phyloP scores from a whole-genome alignment of 1,140 invertebrate genomes.

The Euwallacea fornicatus region DNA sequence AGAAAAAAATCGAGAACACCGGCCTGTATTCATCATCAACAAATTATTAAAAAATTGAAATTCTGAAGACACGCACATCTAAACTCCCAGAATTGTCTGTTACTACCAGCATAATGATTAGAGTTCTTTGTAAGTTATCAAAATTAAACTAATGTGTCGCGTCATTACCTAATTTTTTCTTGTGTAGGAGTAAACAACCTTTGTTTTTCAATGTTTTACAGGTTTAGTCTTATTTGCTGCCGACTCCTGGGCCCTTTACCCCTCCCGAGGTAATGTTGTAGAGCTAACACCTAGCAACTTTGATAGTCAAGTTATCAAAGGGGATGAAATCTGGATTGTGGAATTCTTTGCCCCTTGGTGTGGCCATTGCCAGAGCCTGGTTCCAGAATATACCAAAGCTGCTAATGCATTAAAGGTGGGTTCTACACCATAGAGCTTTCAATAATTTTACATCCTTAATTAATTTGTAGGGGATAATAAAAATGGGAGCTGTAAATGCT shows the following conservation, averaged over 20 bases:
- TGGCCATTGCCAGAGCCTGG: conserved; percentile 80
- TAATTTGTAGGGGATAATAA: conserved; percentile 75
- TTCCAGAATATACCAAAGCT: conserved; percentile 86
- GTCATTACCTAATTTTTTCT: not conserved
- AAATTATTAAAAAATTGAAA: not conserved
- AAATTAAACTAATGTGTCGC: too few relatives aligned
- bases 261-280: conserved; percentile 80
- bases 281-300: conserved; percentile 92
- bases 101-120: not conserved
- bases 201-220: conserved; percentile 23
- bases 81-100: not conserved
- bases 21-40: not conserved
- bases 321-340: conserved; percentile 89
- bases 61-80: too few relatives aligned
- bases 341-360: conserved; percentile 96
- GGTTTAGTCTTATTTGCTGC: conserved; percentile 34
- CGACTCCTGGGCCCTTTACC: conserved; percentile 68
- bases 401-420: conserved; percentile 82
- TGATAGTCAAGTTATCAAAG: conserved; percentile 79
- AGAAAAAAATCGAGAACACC: conserved; percentile 2
- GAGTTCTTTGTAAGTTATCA: not conserved
- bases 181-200: not conserved
- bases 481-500: conserved; percentile 92
- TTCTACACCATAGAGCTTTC: too few relatives aligned
- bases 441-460: not conserved